Percentiles rank a stretch among this genome's conserved stretches.
These are phyloP conservation scores for Lithophane semibrunnea DNA, from an alignment of 2,888 invertebrate genomes.

Conservation along the genomic window DNA sequence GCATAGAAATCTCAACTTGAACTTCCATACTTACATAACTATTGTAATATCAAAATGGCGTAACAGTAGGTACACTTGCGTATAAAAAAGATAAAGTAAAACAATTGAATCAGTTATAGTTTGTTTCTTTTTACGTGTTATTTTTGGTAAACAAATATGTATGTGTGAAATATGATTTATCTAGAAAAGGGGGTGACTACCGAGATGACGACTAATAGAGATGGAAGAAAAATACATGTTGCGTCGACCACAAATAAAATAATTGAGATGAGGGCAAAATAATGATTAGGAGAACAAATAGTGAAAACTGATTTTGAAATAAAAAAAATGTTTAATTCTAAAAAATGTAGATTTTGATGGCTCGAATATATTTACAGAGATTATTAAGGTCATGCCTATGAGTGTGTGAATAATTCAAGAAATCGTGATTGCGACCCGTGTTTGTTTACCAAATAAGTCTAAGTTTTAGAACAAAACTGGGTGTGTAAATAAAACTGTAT, in stretches of 20 bases:
- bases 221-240: neutral
- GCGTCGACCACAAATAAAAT: too few relatives aligned
- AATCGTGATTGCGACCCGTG: neutral
- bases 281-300: neutral
- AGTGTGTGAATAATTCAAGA: neutral
- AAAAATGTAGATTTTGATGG: neutral
- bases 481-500: conserved; percentile 67
- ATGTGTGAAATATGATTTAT: neutral
- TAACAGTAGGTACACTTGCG: conserved; percentile 3
- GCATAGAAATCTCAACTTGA: conserved; percentile 47
- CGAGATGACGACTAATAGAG: neutral
- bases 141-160: neutral
- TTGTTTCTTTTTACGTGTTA: neutral
- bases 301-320: neutral
- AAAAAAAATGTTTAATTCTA: neutral
- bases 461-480: conserved; percentile 42
- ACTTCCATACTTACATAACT: conserved; percentile 44
- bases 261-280: neutral
- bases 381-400: neutral
- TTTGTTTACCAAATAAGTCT: neutral
- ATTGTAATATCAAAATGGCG: conserved; percentile 38
- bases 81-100: conserved; percentile 5
- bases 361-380: neutral
- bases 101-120: conserved; percentile 13
- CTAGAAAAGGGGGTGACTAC: neutral